Evolutionary conservation across 2,797 vertebrate genomes (phyloP), one percentile per base, ranked within the genome.

Genomic region (Intellagama lesueurii): DNA sequence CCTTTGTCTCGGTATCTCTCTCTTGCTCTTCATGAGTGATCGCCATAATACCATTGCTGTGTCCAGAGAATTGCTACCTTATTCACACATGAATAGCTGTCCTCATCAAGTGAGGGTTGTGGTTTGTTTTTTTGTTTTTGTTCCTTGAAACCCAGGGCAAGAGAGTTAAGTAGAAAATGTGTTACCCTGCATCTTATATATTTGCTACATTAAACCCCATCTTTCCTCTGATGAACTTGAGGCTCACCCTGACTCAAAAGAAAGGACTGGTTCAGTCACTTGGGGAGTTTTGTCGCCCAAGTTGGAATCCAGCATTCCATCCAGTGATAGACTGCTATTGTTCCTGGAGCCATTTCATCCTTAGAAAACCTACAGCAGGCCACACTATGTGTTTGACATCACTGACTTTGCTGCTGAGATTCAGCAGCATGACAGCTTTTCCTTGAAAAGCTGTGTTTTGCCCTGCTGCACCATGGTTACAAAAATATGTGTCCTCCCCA

Each of bases 1-100:
- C 90, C 44, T 80, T 89, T 85, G 9, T 83, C 17, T 75, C 60
- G 2, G 5, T 11, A 9, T 82, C 91, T 85, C 9, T 81, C 7
- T 8, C 40, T 26, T 47, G 19, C 60, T 19, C 24, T 32, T 91
- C 91, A 75, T 91, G 72, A 82, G 88, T 89, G 88, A 85, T 87
- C 92, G 64, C 72, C 86, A 26, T 44, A 7, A 0, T 60, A 81
- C 60, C n/a, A 77, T 68, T 84, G 7, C 0, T 0, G 26, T 87
- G 28, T 77, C 11, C 83, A 70, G 17, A 30, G 52, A 87, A 22
- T 1, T 88, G 0, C 0, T 56, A 30, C 0, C 72, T 0, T 49
- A 5, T 69, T 88, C 19, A 52, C 32, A 7, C 19, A 73, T 35
- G 30, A 0, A 30, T 52, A 5, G 19, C 26, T 77, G n/a, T 1